Base-by-base conservation (phyloP, 2,113 vertebrate species). In the Ailurus styani region DNA sequence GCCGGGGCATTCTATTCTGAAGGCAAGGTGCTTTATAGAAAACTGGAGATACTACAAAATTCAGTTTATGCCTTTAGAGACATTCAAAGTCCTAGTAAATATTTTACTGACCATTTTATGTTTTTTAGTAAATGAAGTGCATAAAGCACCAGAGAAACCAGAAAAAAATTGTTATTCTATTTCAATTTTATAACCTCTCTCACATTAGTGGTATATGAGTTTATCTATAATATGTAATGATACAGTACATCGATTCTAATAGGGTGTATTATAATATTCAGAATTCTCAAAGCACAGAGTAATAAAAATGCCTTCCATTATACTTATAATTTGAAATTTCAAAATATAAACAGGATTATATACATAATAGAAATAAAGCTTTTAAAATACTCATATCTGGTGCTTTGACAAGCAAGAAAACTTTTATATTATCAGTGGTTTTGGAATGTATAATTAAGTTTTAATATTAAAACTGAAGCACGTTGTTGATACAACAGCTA, bases 31-130 rank as follows among this genome's bases (percentile, higher is more conserved):
- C 34, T 97, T 97, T 98, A 97, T 82, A 97, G 52, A 93, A 97
- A 95, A 96, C 96, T 68, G 68, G 75, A 98, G 93, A 97, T 72
- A 92, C 40, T 92, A 42, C 27, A 92, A 90, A 97, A 96, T 96
- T 98, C 96, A 97, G 91, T 98, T 98, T 98, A 96, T 98, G 96
- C 88, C 94, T 85, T 98, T 97, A 97, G 97, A 98, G 91, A 97
- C 66, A 98, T 96, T 96, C 96, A 97, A 98, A 98, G 88, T 97
- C 85, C 93, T 96, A 98, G 96, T 98, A 98, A 99, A 99, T 98
- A 98, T 98, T 99, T 98, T 98, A 98, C 97, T 98, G 97, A 90
- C 95, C 92, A 95, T 98, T 99, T 99, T 98, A 98, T 97, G 97
- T 90, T 98, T 98, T 97, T 98, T 98, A 95, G 85, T 97, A 99